Evolutionary conservation across 1,140 invertebrate genomes (phyloP), one percentile per base, ranked within the genome.

Genomic region (Hypothenemus hampei): DNA sequence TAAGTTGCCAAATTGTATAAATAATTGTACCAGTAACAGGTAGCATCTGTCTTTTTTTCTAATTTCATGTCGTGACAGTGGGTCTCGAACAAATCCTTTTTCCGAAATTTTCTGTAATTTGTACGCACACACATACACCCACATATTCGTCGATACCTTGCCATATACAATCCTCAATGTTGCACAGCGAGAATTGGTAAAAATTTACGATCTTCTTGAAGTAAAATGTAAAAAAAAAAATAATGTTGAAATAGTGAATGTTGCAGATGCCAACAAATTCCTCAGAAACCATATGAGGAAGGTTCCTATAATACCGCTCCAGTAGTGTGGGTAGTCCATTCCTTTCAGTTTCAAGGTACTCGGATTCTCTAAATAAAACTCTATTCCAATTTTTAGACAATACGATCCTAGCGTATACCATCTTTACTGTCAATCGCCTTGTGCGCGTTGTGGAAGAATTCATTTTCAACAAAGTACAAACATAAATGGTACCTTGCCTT

Each of bases 401-500:
- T 48, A 56, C 20, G 40, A 48, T 11, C 53, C 46, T 13, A 45
- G 39, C 21, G 51, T 60, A 6, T 51, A 51, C 22, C 58, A 52
- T 24, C 53, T 57, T 19, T 57, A 60, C 23, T 51, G 11, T 44
- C 59, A 60, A 45, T 15, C 22, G 13, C 59, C 54, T 19, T 60
- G 54, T 18, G 18, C 15, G n/a, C 43, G 29, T 10, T 60, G 59
- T 23, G 54, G 49, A 8, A 52, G 37, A 37, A 53, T 37, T 10
- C 59, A 60, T 40, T 60, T 45, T 48, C 59, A 60, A 21, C 59
- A 60, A 43, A 50, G 35, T 26, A 55, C 52, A 15, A 40, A 21
- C 19, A 43, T 58, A 7, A 8, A 13, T 11, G 48, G 56, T 21
- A 45, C 19, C 13, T 33, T 57, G 15, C 44, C 53, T 3, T 13